Percentiles rank a stretch among this genome's conserved stretches.
Evolutionary conservation across 2,113 vertebrate species (phyloP).

Genomic region (Odocoileus virginianus): DNA sequence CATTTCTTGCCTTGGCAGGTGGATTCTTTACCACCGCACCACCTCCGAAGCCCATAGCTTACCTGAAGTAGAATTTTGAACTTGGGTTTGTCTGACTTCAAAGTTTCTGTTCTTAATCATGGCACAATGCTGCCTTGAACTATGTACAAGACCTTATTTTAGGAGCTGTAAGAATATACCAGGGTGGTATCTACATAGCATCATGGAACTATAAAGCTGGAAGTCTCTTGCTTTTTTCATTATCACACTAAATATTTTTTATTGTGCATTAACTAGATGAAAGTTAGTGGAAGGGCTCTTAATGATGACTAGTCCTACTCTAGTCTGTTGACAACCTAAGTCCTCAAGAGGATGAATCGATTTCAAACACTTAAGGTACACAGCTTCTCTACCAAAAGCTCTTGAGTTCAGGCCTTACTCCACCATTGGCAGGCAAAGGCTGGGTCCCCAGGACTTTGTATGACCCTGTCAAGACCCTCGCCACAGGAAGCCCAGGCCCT

Average conservation of each 20-base stretch:
- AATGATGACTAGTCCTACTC: not conserved
- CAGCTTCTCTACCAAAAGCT: not conserved
- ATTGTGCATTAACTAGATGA: constrained; percentile 20
- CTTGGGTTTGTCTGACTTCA: not conserved
- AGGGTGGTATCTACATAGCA: not conserved
- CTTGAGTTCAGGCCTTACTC: not conserved
- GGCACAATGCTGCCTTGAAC: not conserved
- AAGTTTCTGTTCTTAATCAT: not conserved
- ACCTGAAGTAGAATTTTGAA: not conserved
- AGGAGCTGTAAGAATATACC: not conserved
- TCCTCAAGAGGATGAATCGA: not conserved
- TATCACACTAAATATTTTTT: constrained; percentile 26
- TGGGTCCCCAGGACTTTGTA: not conserved
- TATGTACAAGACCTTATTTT: not conserved
- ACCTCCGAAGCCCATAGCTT: not conserved
- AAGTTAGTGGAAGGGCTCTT: not conserved
- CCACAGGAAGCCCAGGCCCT: not conserved
- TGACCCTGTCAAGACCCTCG: not conserved
- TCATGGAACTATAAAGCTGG: not conserved
- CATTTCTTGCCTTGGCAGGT: not conserved
- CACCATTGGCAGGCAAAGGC: not conserved
- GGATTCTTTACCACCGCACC: not conserved
- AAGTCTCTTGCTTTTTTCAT: not conserved
- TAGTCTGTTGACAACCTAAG: not conserved
- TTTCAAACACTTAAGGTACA: not conserved